Percentiles rank a stretch among this genome's conserved stretches.
phyloP scores from a whole-genome alignment of 2,797 vertebrate genomes.

The Rhabdomys pumilio region DNA sequence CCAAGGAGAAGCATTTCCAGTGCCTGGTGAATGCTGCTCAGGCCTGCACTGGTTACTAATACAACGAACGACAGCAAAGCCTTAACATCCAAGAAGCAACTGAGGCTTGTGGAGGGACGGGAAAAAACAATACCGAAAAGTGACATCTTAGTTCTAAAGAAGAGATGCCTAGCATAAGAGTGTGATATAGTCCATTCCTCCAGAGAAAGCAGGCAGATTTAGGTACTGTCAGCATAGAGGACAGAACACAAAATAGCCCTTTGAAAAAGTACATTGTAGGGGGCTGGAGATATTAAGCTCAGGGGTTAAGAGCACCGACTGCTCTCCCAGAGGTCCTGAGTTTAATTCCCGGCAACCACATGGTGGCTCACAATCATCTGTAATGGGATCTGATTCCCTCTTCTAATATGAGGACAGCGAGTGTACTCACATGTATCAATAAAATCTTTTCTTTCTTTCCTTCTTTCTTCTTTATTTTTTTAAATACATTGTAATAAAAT shows the following conservation, averaged over 20 bases:
- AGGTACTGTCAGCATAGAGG: not conserved
- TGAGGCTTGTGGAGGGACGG: not conserved
- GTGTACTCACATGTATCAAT: not conserved
- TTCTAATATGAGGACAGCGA: not conserved
- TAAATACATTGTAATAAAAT: not conserved
- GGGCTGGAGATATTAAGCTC: not conserved
- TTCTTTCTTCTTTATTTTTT: too few species aligned
- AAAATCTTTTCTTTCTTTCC: not conserved
- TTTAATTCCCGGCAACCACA: not conserved
- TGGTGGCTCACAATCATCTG: not conserved
- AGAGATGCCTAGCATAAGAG: not conserved
- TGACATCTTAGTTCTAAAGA: not conserved
- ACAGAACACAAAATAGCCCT: not conserved
- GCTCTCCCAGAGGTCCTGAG: not conserved
- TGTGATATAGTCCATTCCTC: not conserved
- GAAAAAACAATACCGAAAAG: not conserved
- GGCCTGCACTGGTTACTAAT: not conserved
- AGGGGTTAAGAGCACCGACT: not conserved
- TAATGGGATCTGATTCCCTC: not conserved
- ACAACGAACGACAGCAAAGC: not conserved
- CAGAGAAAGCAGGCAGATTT: conserved; percentile 4
- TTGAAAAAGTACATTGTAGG: not conserved
- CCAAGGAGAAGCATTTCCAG: not conserved
- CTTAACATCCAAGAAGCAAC: not conserved
- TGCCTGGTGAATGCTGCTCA: not conserved